These are phyloP conservation scores for Lamprotornis superbus DNA, from an alignment of 2,113 vertebrate genomes.

Conservation along the genomic window DNA sequence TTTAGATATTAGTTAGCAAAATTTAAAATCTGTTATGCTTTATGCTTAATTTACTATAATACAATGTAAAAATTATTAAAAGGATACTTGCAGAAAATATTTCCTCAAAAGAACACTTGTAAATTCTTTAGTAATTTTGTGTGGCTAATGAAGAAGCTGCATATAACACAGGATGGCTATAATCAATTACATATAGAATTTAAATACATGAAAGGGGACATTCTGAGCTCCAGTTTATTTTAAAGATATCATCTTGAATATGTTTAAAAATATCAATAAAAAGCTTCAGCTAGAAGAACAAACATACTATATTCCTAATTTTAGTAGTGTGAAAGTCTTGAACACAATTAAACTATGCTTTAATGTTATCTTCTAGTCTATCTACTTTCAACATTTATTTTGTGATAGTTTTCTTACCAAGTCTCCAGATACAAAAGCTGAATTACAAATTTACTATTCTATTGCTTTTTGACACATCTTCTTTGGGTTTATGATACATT, in stretches of 20 bases:
- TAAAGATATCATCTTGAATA: background rate
- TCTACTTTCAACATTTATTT: background rate
- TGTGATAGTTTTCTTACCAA: background rate
- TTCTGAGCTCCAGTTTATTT: background rate
- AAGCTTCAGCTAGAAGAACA: background rate
- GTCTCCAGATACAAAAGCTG: background rate
- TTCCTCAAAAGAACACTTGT: background rate
- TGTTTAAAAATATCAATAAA: background rate
- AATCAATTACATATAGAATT: background rate
- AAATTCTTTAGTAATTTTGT: background rate
- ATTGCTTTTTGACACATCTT: background rate
- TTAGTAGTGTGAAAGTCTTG: background rate
- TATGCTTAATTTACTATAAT: background rate
- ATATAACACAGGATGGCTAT: background rate
- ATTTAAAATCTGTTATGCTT: background rate
- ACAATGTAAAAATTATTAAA: background rate
- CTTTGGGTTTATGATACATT: background rate
- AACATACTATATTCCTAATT: background rate
- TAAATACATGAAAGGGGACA: background rate
- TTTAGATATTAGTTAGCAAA: background rate
- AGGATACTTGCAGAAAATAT: background rate
- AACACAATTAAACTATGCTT: background rate
- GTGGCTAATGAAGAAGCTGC: background rate
- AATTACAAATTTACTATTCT: background rate
- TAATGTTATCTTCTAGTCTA: background rate